These are phyloP conservation scores for Pterophyllum scalare DNA, from an alignment of 2,113 vertebrate species.

Conservation along the genomic window DNA sequence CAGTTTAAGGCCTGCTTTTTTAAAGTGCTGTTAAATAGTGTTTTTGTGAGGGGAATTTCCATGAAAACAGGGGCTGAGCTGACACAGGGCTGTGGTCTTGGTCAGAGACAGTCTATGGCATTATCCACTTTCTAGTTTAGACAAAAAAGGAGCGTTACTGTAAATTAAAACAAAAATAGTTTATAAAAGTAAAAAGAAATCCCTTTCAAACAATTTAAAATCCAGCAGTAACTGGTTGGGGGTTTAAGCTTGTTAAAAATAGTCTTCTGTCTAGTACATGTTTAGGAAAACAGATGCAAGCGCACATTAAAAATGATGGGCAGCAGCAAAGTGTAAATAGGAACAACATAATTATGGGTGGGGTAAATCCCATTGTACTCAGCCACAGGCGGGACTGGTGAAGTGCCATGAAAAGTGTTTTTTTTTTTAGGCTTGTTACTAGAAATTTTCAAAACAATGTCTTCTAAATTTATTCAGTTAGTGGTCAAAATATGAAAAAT, in stretches of 20 bases:
- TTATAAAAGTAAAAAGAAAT: conserved; percentile 6
- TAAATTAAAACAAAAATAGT: conserved; percentile 41
- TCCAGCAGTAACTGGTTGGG: conserved; percentile 10
- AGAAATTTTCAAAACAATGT: background rate
- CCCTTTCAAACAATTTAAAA: conserved; percentile 17
- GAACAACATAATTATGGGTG: conserved; percentile 66
- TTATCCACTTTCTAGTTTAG: conserved; percentile 23
- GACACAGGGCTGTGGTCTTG: conserved; percentile 58
- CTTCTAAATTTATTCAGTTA: background rate
- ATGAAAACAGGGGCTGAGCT: conserved; percentile 56
- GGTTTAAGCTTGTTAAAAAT: conserved; percentile 29
- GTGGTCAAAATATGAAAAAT: background rate
- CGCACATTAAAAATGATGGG: conserved; percentile 49
- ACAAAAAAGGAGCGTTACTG: background rate
- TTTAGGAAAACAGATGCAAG: conserved; percentile 51
- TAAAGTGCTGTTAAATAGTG: conserved; percentile 52
- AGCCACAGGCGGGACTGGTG: conserved; percentile 27
- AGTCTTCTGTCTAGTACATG: conserved; percentile 28
- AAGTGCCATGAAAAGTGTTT: background rate
- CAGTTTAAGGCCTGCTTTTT: conserved; percentile 41
- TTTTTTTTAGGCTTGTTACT: background rate
- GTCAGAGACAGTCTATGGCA: conserved; percentile 47
- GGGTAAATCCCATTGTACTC: conserved; percentile 63
- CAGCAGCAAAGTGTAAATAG: conserved; percentile 62
- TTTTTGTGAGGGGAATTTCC: conserved; percentile 71